Conservation (phyloP, 2,113 vertebrate genomes). For the Setophaga petechia region DNA sequence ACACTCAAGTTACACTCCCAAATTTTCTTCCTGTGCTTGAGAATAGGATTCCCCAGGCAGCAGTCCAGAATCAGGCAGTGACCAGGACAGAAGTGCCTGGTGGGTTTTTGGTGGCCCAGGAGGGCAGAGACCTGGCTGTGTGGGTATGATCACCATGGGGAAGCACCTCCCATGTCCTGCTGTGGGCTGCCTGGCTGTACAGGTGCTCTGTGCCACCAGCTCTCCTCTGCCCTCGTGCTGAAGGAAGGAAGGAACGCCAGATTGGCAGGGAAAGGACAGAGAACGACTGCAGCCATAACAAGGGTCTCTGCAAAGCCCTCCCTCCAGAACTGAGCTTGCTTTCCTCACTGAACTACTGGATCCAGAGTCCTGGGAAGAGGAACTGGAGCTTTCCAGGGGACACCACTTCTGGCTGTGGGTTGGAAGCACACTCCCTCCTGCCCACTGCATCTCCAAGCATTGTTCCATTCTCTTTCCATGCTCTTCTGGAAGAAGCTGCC, state of each 20-base stretch:
- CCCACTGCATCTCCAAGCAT: background rate
- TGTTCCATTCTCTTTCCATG: background rate
- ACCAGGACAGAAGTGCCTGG: background rate
- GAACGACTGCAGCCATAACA: constrained; percentile 1
- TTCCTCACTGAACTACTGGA: background rate
- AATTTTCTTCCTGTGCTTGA: background rate
- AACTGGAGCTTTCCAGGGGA: background rate
- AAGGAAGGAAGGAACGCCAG: background rate
- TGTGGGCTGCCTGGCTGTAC: background rate
- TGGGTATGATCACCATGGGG: background rate
- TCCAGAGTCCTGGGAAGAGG: background rate
- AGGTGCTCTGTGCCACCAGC: background rate
- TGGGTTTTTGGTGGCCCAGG: background rate
- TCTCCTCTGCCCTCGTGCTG: background rate
- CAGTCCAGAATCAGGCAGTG: background rate
- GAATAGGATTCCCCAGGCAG: background rate
- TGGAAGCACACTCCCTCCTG: background rate
- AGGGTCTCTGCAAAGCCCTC: background rate
- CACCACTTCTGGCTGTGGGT: background rate
- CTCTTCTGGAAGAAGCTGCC: background rate
- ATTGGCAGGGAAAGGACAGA: constrained; percentile 16
- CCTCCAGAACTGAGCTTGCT: background rate
- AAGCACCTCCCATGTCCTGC: background rate
- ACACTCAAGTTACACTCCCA: background rate
- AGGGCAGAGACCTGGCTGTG: background rate